These are phyloP conservation scores for Shargacucullia verbasci DNA, from an alignment of 2,888 invertebrate genomes.

Conservation along the genomic window DNA sequence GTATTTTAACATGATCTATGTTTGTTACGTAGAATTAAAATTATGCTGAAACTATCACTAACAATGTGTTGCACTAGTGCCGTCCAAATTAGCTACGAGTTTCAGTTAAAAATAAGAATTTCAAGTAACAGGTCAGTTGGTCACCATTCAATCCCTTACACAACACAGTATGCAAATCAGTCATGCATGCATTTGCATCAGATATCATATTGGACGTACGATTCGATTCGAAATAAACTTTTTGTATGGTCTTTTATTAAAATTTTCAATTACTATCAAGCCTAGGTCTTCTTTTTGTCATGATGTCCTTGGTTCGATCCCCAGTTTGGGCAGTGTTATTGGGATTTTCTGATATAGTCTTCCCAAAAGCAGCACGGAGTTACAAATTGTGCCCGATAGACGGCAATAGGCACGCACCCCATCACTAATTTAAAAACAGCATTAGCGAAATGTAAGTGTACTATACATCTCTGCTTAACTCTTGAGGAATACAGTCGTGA, in stretches of 20 bases:
- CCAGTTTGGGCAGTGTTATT: no score
- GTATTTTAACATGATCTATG: not conserved
- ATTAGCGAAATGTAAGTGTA: no score
- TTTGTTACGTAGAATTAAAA: no score
- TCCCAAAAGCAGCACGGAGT: no score
- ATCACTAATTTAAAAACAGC: no score
- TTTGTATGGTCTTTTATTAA: conserved; percentile 26
- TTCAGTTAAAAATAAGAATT: conserved; percentile 47
- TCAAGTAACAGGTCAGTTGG: conserved; percentile 55
- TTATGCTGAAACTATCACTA: not conserved
- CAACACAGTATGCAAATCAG: conserved; percentile 66
- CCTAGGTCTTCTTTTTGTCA: not conserved
- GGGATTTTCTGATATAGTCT: no score
- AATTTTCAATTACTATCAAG: not conserved
- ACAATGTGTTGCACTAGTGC: not conserved
- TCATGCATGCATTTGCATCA: conserved; percentile 67
- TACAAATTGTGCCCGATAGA: no score
- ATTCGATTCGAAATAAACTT: conserved; percentile 29
- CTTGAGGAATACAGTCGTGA: no score
- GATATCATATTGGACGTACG: conserved; percentile 52
- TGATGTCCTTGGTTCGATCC: no score
- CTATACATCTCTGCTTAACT: no score
- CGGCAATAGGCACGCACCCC: no score
- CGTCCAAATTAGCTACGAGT: conserved; percentile 13
- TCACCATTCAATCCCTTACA: conserved; percentile 60